phyloP scores from a whole-genome alignment of 2,888 invertebrate species.

The Ptilodon capucinus region DNA sequence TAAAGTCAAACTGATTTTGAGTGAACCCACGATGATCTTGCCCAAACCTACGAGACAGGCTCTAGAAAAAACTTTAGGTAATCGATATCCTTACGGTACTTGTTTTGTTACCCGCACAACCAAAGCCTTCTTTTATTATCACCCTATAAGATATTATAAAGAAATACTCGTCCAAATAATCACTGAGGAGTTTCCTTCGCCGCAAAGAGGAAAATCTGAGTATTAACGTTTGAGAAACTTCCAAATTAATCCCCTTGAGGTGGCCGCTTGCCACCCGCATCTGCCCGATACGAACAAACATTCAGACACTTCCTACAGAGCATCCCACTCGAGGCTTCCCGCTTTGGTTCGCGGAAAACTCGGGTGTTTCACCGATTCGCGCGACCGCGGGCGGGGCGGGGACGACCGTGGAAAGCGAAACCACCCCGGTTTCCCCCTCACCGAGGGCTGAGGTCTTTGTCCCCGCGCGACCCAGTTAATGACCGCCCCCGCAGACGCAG shows the following conservation, averaged over 20 bases:
- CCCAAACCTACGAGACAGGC: too few relatives aligned
- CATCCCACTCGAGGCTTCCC: too few relatives aligned
- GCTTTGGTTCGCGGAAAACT: slow-evolving; percentile 55
- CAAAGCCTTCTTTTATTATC: not conserved
- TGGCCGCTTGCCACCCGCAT: slow-evolving; percentile 52
- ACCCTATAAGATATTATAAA: not conserved
- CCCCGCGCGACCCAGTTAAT: slow-evolving; percentile 81
- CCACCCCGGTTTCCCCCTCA: slow-evolving; percentile 62
- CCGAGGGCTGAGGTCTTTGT: slow-evolving; percentile 71
- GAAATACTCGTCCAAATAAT: not conserved
- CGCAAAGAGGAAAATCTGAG: slow-evolving; percentile 64
- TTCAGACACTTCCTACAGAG: slow-evolving; percentile 38
- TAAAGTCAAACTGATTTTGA: too few relatives aligned
- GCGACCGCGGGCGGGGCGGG: slow-evolving; percentile 38
- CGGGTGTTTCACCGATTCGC: slow-evolving; percentile 47
- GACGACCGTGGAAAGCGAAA: slow-evolving; percentile 66
- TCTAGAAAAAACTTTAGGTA: too few relatives aligned
- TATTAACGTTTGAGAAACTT: slow-evolving; percentile 65
- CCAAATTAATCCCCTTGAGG: slow-evolving; percentile 74
- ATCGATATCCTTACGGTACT: too few relatives aligned
- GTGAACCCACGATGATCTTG: too few relatives aligned
- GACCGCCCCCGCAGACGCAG: slow-evolving; percentile 77
- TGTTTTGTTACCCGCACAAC: too few relatives aligned
- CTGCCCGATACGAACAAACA: slow-evolving; percentile 58
- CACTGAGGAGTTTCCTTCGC: slow-evolving; percentile 7